These are phyloP conservation scores for Acrossocheilus fasciatus DNA, from an alignment of 2,797 vertebrate genomes.

Conservation along the genomic window DNA sequence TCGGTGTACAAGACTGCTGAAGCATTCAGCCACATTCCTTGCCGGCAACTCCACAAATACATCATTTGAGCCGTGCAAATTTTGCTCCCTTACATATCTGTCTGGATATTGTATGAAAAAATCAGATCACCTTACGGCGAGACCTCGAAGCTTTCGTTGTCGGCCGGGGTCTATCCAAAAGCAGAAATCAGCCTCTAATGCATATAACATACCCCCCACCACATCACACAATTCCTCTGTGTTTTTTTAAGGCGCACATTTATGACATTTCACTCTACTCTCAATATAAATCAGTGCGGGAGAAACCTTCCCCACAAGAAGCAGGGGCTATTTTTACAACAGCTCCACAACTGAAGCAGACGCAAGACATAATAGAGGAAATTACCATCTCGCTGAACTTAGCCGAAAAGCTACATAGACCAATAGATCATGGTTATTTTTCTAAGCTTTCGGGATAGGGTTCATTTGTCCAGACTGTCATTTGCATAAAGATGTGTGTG, in stretches of 20 bases:
- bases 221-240: constrained; percentile 70
- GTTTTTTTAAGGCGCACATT: constrained; percentile 80
- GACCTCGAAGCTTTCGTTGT: constrained; percentile 62
- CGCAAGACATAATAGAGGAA: constrained; percentile 82
- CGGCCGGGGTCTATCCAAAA: constrained; percentile 55
- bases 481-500: constrained; percentile 70
- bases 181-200: constrained; percentile 74
- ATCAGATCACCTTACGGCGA: constrained; percentile 66
- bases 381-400: constrained; percentile 74
- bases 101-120: constrained; percentile 68
- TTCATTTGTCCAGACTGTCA: constrained; percentile 70
- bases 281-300: constrained; percentile 76
- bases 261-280: constrained; percentile 80
- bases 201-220: constrained; percentile 77
- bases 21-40: constrained; percentile 48
- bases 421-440: constrained; percentile 80
- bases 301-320: constrained; percentile 71
- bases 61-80: constrained; percentile 61
- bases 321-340: constrained; percentile 80
- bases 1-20: constrained; percentile 33
- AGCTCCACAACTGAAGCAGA: constrained; percentile 77
- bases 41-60: constrained; percentile 55
- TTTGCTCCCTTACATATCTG: constrained; percentile 63
- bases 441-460: constrained; percentile 69
- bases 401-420: constrained; percentile 72